These are phyloP conservation scores for Danio tinwini DNA, from an alignment of 2,797 vertebrate genomes.

Conservation along the genomic window DNA sequence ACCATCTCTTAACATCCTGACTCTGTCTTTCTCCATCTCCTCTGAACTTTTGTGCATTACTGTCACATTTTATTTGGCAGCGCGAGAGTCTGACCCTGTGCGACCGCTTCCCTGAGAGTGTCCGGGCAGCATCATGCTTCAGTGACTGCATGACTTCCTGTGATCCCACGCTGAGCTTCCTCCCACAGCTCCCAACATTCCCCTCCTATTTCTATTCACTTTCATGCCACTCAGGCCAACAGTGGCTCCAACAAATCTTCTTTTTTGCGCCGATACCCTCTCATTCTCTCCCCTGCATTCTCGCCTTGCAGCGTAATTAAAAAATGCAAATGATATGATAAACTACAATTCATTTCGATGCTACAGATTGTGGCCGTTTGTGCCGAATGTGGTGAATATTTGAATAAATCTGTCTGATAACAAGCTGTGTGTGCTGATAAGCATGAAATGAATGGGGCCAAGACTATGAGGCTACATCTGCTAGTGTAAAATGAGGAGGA, in stretches of 20 bases:
- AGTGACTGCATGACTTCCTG: slow-evolving; percentile 22
- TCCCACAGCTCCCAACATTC: slow-evolving; percentile 19
- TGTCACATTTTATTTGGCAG: slow-evolving; percentile 23
- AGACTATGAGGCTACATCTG: slow-evolving; percentile 54
- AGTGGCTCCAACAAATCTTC: neutral
- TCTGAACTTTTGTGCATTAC: slow-evolving; percentile 43
- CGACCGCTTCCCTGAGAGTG: slow-evolving; percentile 30
- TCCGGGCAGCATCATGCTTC: slow-evolving; percentile 16
- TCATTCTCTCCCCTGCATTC: neutral
- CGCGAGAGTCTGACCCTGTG: slow-evolving; percentile 19
- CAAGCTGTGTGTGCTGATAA: slow-evolving; percentile 47
- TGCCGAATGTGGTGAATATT: slow-evolving; percentile 54
- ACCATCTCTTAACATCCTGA: slow-evolving; percentile 13
- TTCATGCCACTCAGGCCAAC: slow-evolving; percentile 13
- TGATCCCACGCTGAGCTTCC: slow-evolving; percentile 26
- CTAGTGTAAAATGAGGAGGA: slow-evolving; percentile 2
- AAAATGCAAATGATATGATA: slow-evolving; percentile 74
- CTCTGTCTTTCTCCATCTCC: slow-evolving; percentile 20
- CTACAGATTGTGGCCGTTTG: slow-evolving; percentile 57
- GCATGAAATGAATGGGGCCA: slow-evolving; percentile 39
- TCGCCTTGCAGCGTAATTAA: slow-evolving; percentile 67
- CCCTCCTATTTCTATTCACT: slow-evolving; percentile 25
- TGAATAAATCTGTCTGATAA: slow-evolving; percentile 68
- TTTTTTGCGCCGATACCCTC: neutral
- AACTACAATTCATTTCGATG: slow-evolving; percentile 61